Evolutionary conservation across 2,797 vertebrate species (phyloP).

Genomic region (Pipistrellus nathusii): DNA sequence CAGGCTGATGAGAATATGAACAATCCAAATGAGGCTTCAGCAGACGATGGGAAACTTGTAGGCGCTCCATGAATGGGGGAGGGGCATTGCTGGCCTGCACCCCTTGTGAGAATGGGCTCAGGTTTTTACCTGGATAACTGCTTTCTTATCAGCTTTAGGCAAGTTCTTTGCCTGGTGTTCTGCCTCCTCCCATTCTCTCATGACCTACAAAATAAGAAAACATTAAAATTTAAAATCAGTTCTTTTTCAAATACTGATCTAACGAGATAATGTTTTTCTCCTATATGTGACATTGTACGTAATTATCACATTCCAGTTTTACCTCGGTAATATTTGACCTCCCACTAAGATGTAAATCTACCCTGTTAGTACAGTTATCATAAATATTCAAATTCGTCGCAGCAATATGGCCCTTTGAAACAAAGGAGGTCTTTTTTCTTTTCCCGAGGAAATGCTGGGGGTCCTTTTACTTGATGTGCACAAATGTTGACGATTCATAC

Average conservation of each 20-base stretch:
- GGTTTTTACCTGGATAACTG: slow-evolving; percentile 95
- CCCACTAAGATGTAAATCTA: not conserved
- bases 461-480: not conserved
- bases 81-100: rapidly evolving
- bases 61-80: not conserved
- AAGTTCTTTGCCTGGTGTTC: slow-evolving; percentile 97
- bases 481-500: not conserved
- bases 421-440: not conserved
- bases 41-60: not conserved
- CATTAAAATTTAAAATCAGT: not conserved
- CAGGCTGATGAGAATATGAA: not conserved
- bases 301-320: not conserved
- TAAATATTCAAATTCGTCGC: not conserved
- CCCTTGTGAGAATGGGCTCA: rapidly evolving
- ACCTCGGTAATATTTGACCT: not conserved
- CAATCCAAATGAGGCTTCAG: too few species aligned
- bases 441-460: slow-evolving; percentile 8
- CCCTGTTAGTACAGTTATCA: not conserved
- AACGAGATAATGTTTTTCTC: not conserved
- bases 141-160: slow-evolving; percentile 97
- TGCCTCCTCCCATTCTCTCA: slow-evolving; percentile 99
- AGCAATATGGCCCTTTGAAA: not conserved
- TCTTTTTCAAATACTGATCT: not conserved
- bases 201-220: slow-evolving; percentile 90
- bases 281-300: not conserved